Percentiles rank a stretch among this genome's conserved stretches.
These are phyloP conservation scores for Australoheros scitulus DNA, from an alignment of 2,113 vertebrate species.

Conservation along the genomic window DNA sequence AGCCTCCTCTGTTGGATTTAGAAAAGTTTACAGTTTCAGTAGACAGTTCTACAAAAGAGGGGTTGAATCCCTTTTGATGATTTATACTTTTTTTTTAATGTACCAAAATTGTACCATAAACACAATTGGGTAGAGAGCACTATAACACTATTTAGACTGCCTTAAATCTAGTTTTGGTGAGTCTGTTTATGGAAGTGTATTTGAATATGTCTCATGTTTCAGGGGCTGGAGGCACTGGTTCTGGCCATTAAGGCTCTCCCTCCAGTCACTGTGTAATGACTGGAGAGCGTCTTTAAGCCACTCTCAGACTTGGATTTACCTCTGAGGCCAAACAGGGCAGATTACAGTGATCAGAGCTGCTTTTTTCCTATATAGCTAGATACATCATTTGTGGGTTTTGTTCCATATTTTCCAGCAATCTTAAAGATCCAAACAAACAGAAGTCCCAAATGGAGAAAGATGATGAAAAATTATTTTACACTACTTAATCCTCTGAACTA, in stretches of 20 bases:
- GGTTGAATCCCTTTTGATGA: not conserved
- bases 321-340: not conserved
- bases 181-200: not conserved
- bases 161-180: not conserved
- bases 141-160: not conserved
- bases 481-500: not conserved
- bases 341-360: not conserved
- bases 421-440: not conserved
- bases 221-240: not conserved
- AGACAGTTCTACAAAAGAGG: not conserved
- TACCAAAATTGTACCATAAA: not conserved
- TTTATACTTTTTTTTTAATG: fast-evolving
- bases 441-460: not conserved
- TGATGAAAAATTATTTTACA: not conserved
- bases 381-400: not conserved
- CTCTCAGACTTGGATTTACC: not conserved
- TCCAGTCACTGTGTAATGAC: not conserved
- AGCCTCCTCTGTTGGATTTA: not conserved
- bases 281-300: not conserved
- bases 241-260: not conserved
- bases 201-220: not conserved
- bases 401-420: not conserved
- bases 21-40: not conserved
- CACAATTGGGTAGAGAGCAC: not conserved
- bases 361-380: not conserved